These are phyloP conservation scores for Agrypnia vestita DNA, from an alignment of 1,140 invertebrate species.

Conservation along the genomic window DNA sequence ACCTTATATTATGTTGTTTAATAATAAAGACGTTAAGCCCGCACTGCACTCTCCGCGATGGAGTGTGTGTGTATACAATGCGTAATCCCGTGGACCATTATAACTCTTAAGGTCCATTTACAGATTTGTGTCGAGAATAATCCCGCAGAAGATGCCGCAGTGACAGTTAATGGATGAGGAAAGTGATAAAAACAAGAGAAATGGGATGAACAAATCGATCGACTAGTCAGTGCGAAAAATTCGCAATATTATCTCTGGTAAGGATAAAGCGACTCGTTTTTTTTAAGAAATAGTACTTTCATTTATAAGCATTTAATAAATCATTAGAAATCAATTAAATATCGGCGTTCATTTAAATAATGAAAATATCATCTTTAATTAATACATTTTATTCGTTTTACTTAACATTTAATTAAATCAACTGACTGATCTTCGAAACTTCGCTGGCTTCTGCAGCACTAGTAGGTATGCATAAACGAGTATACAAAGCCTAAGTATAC, in stretches of 20 bases:
- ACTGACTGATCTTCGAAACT: too few relatives aligned
- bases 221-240: background rate
- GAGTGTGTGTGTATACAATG: background rate
- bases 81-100: constrained; percentile 17
- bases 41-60: background rate
- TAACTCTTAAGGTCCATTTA: constrained; percentile 47
- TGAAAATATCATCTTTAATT: too few relatives aligned
- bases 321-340: too few relatives aligned
- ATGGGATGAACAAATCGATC: constrained; percentile 26
- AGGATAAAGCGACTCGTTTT: too few relatives aligned
- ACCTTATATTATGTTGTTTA: background rate
- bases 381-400: too few relatives aligned
- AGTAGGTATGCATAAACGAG: too few relatives aligned
- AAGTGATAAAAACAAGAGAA: constrained; percentile 21
- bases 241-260: background rate
- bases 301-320: too few relatives aligned
- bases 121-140: constrained; percentile 52
- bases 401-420: too few relatives aligned
- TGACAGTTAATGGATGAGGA: constrained; percentile 28
- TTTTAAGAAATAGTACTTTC: too few relatives aligned
- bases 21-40: constrained; percentile 1
- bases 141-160: constrained; percentile 26
- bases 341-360: too few relatives aligned
- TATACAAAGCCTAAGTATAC: too few relatives aligned
- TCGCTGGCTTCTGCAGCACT: too few relatives aligned